A percentile compares a stretch with the other conserved stretches of the same genome.
Evolutionary conservation across 2,888 invertebrate species (phyloP).

Genomic region (Nysson spinosus): DNA sequence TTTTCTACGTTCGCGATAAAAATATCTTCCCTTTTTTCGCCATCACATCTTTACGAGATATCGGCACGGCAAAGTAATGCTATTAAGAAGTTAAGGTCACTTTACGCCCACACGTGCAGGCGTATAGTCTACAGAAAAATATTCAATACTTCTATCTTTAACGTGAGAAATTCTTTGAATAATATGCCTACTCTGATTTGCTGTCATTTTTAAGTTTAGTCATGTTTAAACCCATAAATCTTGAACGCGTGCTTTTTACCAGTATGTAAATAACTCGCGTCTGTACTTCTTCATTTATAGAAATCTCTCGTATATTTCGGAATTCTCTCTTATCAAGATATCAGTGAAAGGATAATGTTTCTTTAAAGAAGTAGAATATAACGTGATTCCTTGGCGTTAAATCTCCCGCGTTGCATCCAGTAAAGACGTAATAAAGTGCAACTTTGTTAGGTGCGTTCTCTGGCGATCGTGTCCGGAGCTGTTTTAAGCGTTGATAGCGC

Average conservation of each 20-base stretch:
- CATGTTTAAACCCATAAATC: no score
- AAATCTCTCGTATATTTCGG: no score
- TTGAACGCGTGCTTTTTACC: no score
- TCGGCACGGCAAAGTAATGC: no score
- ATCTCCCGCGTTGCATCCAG: conserved; percentile 28
- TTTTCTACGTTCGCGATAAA: conserved; percentile 13
- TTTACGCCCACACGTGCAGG: not conserved
- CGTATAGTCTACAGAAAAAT: not conserved
- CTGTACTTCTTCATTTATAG: no score
- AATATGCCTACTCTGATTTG: no score
- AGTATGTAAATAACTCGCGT: no score
- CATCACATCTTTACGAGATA: not conserved
- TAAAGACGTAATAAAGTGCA: conserved; percentile 5
- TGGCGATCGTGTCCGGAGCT: conserved; percentile 67
- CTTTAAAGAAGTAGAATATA: no score
- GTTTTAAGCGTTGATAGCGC: conserved; percentile 42
- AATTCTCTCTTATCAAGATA: no score
- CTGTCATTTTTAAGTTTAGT: no score
- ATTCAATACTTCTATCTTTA: conserved; percentile 5
- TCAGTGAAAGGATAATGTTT: no score
- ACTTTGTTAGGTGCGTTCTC: conserved; percentile 49
- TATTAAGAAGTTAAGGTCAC: conserved; percentile 13
- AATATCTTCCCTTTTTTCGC: conserved; percentile 8
- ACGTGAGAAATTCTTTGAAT: no score
- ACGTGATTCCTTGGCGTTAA: not conserved